Evolutionary conservation across 2,113 vertebrate genomes (phyloP).

Genomic region (Ailuropoda melanoleuca): DNA sequence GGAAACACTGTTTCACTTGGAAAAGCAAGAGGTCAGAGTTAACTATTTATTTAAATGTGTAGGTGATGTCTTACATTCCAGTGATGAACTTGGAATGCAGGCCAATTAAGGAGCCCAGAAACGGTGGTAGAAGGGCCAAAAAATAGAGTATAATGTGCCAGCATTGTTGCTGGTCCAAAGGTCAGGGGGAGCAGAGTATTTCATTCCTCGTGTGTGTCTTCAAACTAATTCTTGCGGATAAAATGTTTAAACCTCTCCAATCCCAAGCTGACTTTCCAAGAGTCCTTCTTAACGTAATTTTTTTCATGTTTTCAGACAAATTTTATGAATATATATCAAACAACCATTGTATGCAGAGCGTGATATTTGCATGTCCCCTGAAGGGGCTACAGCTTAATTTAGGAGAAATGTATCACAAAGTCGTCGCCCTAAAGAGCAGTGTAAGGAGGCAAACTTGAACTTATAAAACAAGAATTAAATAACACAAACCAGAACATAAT

Average conservation of each 20-base stretch:
- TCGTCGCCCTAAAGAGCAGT: background rate
- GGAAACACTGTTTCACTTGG: background rate
- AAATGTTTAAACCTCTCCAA: conserved; percentile 18
- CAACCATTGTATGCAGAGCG: background rate
- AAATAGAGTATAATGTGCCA: background rate
- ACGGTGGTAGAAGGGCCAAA: background rate
- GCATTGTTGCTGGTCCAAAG: background rate
- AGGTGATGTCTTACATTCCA: conserved; percentile 37
- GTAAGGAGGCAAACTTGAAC: background rate
- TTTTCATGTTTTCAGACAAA: background rate
- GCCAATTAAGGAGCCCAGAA: conserved; percentile 41
- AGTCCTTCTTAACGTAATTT: background rate
- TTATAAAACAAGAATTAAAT: background rate
- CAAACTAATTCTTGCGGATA: background rate
- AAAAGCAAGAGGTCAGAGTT: conserved; percentile 35
- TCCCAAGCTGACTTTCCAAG: background rate
- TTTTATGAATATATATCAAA: background rate
- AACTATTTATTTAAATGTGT: conserved; percentile 31
- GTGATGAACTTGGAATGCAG: conserved; percentile 45
- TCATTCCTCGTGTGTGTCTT: background rate
- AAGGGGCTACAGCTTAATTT: background rate
- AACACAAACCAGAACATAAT: background rate
- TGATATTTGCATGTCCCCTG: background rate
- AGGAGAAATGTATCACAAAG: background rate
- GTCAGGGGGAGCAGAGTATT: conserved; percentile 1